These are phyloP conservation scores for Dermatophagoides farinae DNA, from an alignment of 1,140 invertebrate species.

Conservation along the genomic window DNA sequence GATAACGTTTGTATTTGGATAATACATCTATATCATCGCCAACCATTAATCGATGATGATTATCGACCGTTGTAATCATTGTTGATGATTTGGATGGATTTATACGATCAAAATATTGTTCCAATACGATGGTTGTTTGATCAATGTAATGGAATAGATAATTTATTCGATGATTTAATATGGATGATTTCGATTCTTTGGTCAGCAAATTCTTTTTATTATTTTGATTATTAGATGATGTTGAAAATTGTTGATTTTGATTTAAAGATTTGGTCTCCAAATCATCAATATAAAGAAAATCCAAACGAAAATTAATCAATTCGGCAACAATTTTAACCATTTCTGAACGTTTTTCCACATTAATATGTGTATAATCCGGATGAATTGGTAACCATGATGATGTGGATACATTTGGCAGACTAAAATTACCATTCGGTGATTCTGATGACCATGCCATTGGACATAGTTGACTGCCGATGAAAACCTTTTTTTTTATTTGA, in stretches of 20 bases:
- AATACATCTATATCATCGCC: too few species aligned
- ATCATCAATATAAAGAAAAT: not conserved
- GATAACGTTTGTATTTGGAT: not conserved
- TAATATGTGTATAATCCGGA: constrained; percentile 14
- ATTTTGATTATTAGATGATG: too few species aligned
- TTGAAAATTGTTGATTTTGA: too few species aligned
- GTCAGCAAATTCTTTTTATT: too few species aligned
- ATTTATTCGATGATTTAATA: not conserved
- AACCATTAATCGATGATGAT: not conserved
- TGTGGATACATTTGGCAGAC: not conserved
- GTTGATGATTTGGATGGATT: not conserved
- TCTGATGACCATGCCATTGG: constrained; percentile 19
- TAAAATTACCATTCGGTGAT: constrained; percentile 16
- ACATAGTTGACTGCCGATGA: constrained; percentile 16
- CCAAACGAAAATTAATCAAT: constrained; percentile 2
- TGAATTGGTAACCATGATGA: constrained; percentile 16
- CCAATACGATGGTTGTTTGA: constrained; percentile 2
- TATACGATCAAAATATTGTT: constrained; percentile 11
- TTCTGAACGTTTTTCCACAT: constrained; percentile 13
- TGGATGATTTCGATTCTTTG: too few species aligned
- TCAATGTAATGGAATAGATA: constrained; percentile 15
- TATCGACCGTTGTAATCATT: not conserved
- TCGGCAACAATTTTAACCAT: not conserved
- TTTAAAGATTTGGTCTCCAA: too few species aligned
- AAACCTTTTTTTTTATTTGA: not conserved